Evolutionary conservation across 2,888 invertebrate genomes (phyloP).

Genomic region (Trissolcus japonicus): DNA sequence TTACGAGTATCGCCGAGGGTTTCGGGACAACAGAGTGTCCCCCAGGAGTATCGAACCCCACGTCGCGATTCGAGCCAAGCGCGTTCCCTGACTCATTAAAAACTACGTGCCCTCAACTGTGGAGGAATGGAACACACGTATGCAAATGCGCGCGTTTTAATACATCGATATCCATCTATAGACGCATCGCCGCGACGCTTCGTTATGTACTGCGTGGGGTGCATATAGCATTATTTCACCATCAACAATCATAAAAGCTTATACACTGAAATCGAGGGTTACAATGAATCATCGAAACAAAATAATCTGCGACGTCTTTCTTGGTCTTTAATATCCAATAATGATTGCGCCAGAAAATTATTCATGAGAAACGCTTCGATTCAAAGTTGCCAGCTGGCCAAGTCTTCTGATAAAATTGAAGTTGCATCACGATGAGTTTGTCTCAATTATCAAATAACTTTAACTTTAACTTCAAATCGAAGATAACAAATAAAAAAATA

Average conservation of each 20-base stretch:
- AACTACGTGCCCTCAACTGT: constrained; percentile 68
- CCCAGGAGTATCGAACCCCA: constrained; percentile 66
- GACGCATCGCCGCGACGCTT: constrained; percentile 61
- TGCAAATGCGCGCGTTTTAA: constrained; percentile 72
- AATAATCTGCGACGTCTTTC: constrained; percentile 40
- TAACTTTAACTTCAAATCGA: not conserved
- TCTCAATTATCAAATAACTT: not conserved
- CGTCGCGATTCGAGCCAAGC: constrained; percentile 62
- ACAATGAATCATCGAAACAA: constrained; percentile 69
- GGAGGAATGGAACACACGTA: constrained; percentile 62
- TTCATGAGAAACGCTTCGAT: constrained; percentile 1
- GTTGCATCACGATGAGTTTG: too few species aligned
- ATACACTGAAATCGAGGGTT: constrained; percentile 56
- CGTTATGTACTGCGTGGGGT: constrained; percentile 64
- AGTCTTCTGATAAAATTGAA: not conserved
- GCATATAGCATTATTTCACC: constrained; percentile 70
- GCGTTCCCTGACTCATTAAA: constrained; percentile 72
- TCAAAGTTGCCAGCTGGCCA: constrained; percentile 7
- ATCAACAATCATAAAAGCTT: constrained; percentile 66
- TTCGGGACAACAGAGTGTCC: constrained; percentile 63
- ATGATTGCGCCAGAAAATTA: constrained; percentile 14
- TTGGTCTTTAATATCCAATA: constrained; percentile 39
- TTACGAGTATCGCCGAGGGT: constrained; percentile 60
- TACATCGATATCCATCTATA: constrained; percentile 72
- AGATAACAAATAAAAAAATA: not conserved